A percentile compares a stretch with the other conserved stretches of the same genome.
Conservation (phyloP, 2,113 vertebrate species). For the Onychostoma macrolepis region DNA sequence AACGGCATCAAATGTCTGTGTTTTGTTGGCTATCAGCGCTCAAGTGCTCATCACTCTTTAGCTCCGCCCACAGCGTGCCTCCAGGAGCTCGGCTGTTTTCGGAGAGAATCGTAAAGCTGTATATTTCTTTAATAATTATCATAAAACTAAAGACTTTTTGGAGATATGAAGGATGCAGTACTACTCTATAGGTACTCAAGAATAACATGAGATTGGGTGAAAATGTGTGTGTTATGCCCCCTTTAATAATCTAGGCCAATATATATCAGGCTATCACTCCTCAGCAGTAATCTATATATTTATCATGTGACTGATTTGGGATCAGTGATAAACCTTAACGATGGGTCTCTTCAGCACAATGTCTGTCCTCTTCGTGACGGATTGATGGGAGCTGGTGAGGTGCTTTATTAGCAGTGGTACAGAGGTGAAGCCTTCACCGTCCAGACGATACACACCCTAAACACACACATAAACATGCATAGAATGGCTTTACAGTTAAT, state of each 20-base stretch:
- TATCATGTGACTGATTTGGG: neutral
- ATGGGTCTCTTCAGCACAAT: constrained; percentile 81
- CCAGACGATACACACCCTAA: constrained; percentile 89
- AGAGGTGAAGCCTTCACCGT: constrained; percentile 86
- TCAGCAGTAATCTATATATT: neutral
- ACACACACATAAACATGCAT: constrained; percentile 39
- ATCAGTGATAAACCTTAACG: constrained; percentile 76
- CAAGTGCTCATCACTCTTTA: too few relatives aligned
- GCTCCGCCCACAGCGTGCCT: too few relatives aligned
- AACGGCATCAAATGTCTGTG: too few relatives aligned
- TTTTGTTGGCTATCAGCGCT: too few relatives aligned
- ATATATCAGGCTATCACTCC: neutral
- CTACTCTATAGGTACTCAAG: too few relatives aligned
- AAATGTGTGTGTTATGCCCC: too few relatives aligned
- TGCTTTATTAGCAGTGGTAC: constrained; percentile 87
- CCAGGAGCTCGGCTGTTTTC: too few relatives aligned
- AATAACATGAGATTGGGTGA: too few relatives aligned
- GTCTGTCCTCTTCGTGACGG: constrained; percentile 86
- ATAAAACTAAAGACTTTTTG: too few relatives aligned
- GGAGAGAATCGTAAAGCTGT: too few relatives aligned
- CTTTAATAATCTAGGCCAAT: neutral
- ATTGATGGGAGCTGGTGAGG: constrained; percentile 78
- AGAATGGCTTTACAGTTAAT: neutral
- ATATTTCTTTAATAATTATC: too few relatives aligned
- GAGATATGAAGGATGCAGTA: too few relatives aligned